Conservation (phyloP, 1,140 invertebrate species). For the Matsumurasca onukii region DNA sequence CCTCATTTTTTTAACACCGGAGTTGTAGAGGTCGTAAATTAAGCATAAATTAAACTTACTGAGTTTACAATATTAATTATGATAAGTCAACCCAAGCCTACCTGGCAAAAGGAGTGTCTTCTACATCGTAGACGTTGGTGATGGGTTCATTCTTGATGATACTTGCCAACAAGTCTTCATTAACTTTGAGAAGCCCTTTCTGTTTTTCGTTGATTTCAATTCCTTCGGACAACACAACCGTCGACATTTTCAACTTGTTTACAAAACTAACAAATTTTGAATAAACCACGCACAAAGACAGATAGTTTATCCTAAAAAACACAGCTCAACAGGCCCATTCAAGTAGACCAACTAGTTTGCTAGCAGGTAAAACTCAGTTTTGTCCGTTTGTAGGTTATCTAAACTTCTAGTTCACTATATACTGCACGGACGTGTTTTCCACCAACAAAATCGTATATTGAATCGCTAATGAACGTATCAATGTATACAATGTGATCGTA, state of each 20-base stretch:
- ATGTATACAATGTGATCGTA: background rate
- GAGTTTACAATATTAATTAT: too few relatives aligned
- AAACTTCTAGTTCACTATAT: too few relatives aligned
- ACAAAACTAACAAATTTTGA: background rate
- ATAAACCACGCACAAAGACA: background rate
- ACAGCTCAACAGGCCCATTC: background rate
- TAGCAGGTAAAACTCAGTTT: background rate
- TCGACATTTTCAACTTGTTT: slow-evolving; percentile 13
- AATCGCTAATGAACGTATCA: background rate
- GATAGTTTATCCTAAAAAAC: background rate
- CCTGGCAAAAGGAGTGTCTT: slow-evolving; percentile 43
- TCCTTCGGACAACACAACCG: slow-evolving; percentile 28
- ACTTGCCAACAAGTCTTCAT: slow-evolving; percentile 34
- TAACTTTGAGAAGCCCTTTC: slow-evolving; percentile 37
- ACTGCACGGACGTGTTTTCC: too few relatives aligned
- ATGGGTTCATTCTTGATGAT: slow-evolving; percentile 40
- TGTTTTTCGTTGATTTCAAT: slow-evolving; percentile 33
- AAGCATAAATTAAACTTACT: too few relatives aligned
- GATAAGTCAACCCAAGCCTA: slow-evolving; percentile 25
- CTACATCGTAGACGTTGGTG: slow-evolving; percentile 40
- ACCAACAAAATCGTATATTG: too few relatives aligned
- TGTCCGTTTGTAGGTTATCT: background rate
- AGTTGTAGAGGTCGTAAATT: too few relatives aligned
- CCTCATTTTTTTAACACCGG: too few relatives aligned
- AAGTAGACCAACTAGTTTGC: background rate